These are phyloP conservation scores for Idaea biselata DNA, from an alignment of 2,888 invertebrate genomes.

Conservation along the genomic window DNA sequence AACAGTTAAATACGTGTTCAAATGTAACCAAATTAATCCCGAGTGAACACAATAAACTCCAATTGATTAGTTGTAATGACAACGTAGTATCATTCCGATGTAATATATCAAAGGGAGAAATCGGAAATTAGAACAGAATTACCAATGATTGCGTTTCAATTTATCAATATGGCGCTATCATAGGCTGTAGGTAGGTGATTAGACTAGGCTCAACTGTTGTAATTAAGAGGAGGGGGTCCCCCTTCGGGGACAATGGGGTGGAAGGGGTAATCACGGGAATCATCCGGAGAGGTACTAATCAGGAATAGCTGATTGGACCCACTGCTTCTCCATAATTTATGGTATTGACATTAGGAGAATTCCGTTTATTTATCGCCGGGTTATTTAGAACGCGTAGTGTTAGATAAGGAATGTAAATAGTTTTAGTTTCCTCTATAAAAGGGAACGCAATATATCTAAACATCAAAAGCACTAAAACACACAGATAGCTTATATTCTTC, in stretches of 20 bases:
- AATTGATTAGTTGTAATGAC: slow-evolving; percentile 2
- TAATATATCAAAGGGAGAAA: slow-evolving; percentile 2
- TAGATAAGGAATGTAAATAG: background rate
- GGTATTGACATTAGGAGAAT: background rate
- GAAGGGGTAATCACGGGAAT: background rate
- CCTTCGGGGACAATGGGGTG: background rate
- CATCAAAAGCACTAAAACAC: background rate
- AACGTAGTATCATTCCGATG: background rate
- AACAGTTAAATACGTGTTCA: background rate
- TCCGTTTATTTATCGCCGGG: background rate
- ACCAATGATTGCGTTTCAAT: slow-evolving; percentile 5
- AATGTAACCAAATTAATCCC: background rate
- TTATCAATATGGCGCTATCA: slow-evolving; percentile 6
- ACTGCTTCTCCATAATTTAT: background rate
- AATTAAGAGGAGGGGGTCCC: background rate
- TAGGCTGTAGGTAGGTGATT: slow-evolving; percentile 3
- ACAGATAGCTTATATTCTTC: background rate
- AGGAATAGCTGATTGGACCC: slow-evolving; percentile 1
- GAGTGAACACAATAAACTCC: background rate
- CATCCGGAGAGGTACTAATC: background rate
- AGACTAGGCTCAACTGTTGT: background rate
- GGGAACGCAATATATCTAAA: background rate
- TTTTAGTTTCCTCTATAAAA: background rate
- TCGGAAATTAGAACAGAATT: slow-evolving; percentile 3
- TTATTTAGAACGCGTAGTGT: background rate